Evolutionary conservation across 2,888 invertebrate species (phyloP).

Genomic region (Eugnorisma glareosa): DNA sequence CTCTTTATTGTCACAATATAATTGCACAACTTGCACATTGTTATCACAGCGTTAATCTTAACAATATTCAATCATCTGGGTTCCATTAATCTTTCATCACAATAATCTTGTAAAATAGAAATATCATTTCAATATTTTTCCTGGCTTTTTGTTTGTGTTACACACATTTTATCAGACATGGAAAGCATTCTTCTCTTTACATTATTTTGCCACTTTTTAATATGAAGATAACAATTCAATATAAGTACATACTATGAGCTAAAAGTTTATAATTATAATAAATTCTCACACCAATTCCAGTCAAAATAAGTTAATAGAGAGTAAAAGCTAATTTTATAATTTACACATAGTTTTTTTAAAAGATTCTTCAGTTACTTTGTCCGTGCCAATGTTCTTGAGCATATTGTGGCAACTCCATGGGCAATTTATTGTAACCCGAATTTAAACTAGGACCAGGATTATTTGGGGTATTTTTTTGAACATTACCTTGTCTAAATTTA

Average conservation of each 20-base stretch:
- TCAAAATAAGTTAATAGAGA: constrained; percentile 61
- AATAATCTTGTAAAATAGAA: constrained; percentile 44
- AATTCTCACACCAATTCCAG: constrained; percentile 61
- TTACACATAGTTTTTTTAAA: constrained; percentile 33
- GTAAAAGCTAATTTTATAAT: constrained; percentile 48
- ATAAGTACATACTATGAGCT: constrained; percentile 78
- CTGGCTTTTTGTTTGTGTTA: constrained; percentile 43
- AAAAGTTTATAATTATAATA: constrained; percentile 55
- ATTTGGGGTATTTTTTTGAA: constrained; percentile 76
- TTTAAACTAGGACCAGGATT: constrained; percentile 76
- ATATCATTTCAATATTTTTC: constrained; percentile 41
- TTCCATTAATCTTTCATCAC: constrained; percentile 50
- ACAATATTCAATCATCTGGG: constrained; percentile 51
- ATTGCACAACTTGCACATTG: constrained; percentile 58
- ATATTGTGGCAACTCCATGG: constrained; percentile 86
- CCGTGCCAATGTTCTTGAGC: constrained; percentile 86
- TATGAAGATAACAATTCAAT: constrained; percentile 57
- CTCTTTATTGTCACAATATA: constrained; percentile 66
- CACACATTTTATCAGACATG: constrained; percentile 50
- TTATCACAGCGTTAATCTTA: constrained; percentile 68
- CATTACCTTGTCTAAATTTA: constrained; percentile 93
- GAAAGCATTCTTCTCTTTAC: constrained; percentile 24
- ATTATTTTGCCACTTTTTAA: constrained; percentile 46
- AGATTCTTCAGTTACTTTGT: constrained; percentile 74
- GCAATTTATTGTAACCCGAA: constrained; percentile 83